These are phyloP conservation scores for Pheosia gnoma DNA, from an alignment of 2,888 invertebrate species.

Conservation along the genomic window DNA sequence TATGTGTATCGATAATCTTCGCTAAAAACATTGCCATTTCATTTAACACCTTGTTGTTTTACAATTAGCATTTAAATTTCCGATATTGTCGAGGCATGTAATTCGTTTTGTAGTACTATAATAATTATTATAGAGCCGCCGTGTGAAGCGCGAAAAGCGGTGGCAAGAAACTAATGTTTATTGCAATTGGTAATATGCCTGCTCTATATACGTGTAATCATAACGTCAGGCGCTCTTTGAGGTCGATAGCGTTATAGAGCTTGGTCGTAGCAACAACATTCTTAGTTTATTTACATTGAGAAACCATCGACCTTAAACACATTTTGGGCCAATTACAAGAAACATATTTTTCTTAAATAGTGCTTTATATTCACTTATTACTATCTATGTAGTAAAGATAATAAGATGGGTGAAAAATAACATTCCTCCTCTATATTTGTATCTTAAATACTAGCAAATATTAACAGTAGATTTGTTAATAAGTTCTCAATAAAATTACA, in stretches of 20 bases:
- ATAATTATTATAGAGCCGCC: slow-evolving; percentile 17
- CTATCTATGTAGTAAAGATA: neutral
- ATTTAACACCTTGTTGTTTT: neutral
- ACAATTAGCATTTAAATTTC: neutral
- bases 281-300: too few relatives aligned
- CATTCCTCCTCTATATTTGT: neutral
- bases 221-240: neutral
- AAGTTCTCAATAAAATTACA: too few relatives aligned
- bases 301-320: too few relatives aligned
- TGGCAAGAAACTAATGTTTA: slow-evolving; percentile 18
- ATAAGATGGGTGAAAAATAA: neutral
- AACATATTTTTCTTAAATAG: too few relatives aligned
- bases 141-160: slow-evolving; percentile 27
- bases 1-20: slow-evolving; percentile 18
- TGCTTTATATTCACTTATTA: too few relatives aligned
- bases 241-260: neutral
- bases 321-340: too few relatives aligned
- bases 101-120: too few relatives aligned
- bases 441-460: neutral
- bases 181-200: neutral
- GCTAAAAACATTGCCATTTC: slow-evolving; percentile 10
- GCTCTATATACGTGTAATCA: neutral
- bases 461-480: too few relatives aligned
- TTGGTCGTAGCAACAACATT: too few relatives aligned
- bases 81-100: neutral